Evolutionary conservation across 1,140 invertebrate species (phyloP).

Genomic region (Drosophila tani): DNA sequence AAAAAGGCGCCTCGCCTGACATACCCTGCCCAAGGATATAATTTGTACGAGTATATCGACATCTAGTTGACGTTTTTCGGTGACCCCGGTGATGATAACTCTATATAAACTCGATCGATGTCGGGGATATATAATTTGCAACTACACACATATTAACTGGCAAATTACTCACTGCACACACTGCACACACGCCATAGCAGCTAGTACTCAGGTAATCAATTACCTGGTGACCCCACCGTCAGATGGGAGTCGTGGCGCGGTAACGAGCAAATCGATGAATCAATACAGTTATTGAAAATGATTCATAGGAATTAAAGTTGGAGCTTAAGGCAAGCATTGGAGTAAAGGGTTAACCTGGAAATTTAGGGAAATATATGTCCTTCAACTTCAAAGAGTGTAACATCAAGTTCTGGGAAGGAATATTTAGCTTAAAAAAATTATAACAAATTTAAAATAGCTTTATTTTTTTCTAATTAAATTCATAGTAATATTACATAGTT

Average conservation of each 20-base stretch:
- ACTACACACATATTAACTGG: slow-evolving; percentile 28
- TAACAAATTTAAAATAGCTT: too few species aligned
- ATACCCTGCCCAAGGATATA: background rate
- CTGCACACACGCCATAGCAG: slow-evolving; percentile 23
- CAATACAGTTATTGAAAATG: slow-evolving; percentile 36
- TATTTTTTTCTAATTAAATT: too few species aligned
- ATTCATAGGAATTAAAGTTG: slow-evolving; percentile 24
- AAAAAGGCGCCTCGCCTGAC: background rate
- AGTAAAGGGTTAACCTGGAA: background rate
- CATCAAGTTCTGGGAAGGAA: too few species aligned
- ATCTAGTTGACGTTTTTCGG: slow-evolving; percentile 6
- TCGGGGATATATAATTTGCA: slow-evolving; percentile 22
- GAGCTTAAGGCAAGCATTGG: background rate
- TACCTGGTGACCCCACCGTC: slow-evolving; percentile 33
- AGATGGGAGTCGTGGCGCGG: slow-evolving; percentile 8
- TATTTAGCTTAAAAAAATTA: too few species aligned
- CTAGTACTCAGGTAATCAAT: slow-evolving; percentile 22
- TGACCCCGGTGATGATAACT: slow-evolving; percentile 29
- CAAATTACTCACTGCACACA: slow-evolving; percentile 35
- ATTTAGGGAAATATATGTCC: background rate
- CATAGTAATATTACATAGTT: too few species aligned
- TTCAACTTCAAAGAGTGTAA: background rate
- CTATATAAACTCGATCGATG: slow-evolving; percentile 23
- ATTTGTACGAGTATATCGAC: background rate
- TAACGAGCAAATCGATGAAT: slow-evolving; percentile 32